Conservation (phyloP, 2,797 vertebrate genomes). For the Mastacembelus armatus region DNA sequence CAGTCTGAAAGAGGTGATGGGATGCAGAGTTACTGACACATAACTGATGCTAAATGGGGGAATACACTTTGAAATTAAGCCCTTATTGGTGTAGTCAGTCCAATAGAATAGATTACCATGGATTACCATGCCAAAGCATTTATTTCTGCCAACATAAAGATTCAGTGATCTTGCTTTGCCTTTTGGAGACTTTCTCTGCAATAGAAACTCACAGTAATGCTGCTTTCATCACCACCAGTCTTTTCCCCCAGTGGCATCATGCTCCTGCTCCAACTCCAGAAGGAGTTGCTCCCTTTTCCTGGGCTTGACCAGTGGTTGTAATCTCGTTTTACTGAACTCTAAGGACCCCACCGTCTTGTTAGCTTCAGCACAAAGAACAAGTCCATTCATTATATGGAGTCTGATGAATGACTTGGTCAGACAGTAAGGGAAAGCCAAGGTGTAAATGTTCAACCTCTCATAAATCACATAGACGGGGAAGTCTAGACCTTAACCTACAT, state of each 20-base stretch:
- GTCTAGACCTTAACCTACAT: slow-evolving; percentile 89
- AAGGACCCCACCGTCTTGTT: slow-evolving; percentile 86
- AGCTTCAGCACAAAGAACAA: slow-evolving; percentile 84
- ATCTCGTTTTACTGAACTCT: slow-evolving; percentile 86
- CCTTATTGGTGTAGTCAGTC: slow-evolving; percentile 1
- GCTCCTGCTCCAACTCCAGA: slow-evolving; percentile 64
- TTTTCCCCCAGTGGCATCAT: slow-evolving; percentile 21
- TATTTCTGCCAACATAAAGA: slow-evolving; percentile 9
- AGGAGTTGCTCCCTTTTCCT: slow-evolving; percentile 77
- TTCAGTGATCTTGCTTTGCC: slow-evolving; percentile 22
- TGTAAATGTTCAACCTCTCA: slow-evolving; percentile 89
- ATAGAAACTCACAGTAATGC: slow-evolving; percentile 49
- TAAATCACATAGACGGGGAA: slow-evolving; percentile 86
- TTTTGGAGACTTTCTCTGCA: slow-evolving; percentile 43
- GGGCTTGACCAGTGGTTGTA: slow-evolving; percentile 84
- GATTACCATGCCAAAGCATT: slow-evolving; percentile 41
- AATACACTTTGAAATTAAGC: slow-evolving; percentile 14
- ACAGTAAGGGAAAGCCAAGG: slow-evolving; percentile 88
- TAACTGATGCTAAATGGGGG: background rate
- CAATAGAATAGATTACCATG: slow-evolving; percentile 26
- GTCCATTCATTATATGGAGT: slow-evolving; percentile 87
- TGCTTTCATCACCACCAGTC: slow-evolving; percentile 34
- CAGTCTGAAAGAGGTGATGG: slow-evolving; percentile 7
- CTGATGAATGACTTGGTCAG: slow-evolving; percentile 88
- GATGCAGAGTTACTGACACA: background rate